A percentile compares a stretch with the other conserved stretches of the same genome.
Evolutionary conservation across 2,797 vertebrate genomes (phyloP).

Genomic region (Acestrorhynchus altus): DNA sequence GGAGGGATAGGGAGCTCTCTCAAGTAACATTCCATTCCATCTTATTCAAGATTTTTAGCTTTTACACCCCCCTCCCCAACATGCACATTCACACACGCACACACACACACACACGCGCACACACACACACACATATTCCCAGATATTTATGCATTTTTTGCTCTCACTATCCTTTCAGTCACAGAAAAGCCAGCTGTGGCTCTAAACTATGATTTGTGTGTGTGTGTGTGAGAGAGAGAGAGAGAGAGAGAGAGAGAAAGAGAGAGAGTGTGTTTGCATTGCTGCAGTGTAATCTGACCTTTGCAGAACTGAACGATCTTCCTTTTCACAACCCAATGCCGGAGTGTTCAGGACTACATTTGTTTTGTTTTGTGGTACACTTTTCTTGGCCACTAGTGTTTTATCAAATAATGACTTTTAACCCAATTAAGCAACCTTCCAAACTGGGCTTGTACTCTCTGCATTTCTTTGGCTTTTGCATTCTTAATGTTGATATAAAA

Average conservation of each 20-base stretch:
- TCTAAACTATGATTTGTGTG: slow-evolving; percentile 12
- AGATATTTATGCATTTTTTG: slow-evolving; percentile 59
- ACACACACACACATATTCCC: slow-evolving; percentile 27
- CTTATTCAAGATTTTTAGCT: slow-evolving; percentile 54
- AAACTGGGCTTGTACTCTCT: slow-evolving; percentile 70
- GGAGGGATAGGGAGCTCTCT: slow-evolving; percentile 51
- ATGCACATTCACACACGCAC: slow-evolving; percentile 55
- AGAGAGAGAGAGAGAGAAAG: not conserved
- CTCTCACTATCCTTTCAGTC: slow-evolving; percentile 28
- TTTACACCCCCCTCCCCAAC: slow-evolving; percentile 47
- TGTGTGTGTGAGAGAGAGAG: not conserved
- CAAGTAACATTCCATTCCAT: slow-evolving; percentile 55
- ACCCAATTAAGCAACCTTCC: slow-evolving; percentile 57
- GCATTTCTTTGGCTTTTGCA: slow-evolving; percentile 76
- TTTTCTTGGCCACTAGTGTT: slow-evolving; percentile 56
- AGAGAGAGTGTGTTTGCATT: slow-evolving; percentile 26
- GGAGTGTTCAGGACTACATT: slow-evolving; percentile 59
- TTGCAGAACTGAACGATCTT: slow-evolving; percentile 58
- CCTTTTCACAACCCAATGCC: slow-evolving; percentile 60
- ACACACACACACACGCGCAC: slow-evolving; percentile 1
- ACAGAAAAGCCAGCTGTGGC: slow-evolving; percentile 28
- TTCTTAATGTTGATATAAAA: slow-evolving; percentile 74
- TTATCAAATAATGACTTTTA: slow-evolving; percentile 52
- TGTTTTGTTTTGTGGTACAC: slow-evolving; percentile 48
- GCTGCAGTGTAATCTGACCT: slow-evolving; percentile 52